Percentiles rank a stretch among this genome's conserved stretches.
Conservation (phyloP, 2,113 vertebrate species). For the Trematocara macrostoma region DNA sequence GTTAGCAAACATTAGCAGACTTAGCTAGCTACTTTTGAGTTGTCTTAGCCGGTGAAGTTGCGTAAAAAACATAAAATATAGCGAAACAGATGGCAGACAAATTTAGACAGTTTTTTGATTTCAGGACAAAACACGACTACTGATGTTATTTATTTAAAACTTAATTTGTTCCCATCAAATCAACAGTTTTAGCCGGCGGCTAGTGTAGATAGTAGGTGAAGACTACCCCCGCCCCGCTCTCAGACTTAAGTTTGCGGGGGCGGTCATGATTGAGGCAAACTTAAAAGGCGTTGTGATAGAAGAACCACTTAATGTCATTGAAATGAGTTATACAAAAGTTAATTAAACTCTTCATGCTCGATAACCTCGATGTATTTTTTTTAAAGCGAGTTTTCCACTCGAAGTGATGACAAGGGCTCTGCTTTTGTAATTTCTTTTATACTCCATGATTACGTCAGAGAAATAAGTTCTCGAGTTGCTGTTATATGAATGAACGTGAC, state of each 20-base stretch:
- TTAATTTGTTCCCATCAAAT: background rate
- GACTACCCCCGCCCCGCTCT: background rate
- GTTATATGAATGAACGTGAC: background rate
- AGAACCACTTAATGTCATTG: background rate
- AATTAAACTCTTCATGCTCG: background rate
- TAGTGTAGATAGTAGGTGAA: background rate
- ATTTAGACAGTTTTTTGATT: accelerated
- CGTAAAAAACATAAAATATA: background rate
- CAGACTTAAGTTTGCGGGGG: background rate
- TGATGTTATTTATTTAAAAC: background rate
- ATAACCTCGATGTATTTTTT: background rate
- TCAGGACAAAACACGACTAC: background rate
- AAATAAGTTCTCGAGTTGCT: background rate
- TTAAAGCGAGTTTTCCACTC: background rate
- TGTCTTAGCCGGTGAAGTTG: background rate
- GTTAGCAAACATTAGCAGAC: background rate
- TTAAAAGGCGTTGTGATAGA: background rate
- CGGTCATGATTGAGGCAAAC: background rate
- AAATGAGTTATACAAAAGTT: background rate
- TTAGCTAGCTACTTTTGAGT: conserved; percentile 7
- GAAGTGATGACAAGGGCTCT: background rate
- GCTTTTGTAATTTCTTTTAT: background rate
- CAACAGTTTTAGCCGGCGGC: background rate
- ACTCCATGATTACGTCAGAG: background rate
- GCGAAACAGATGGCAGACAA: background rate